phyloP scores from a whole-genome alignment of 2,797 vertebrate species.

The Cossypha polioptera region DNA sequence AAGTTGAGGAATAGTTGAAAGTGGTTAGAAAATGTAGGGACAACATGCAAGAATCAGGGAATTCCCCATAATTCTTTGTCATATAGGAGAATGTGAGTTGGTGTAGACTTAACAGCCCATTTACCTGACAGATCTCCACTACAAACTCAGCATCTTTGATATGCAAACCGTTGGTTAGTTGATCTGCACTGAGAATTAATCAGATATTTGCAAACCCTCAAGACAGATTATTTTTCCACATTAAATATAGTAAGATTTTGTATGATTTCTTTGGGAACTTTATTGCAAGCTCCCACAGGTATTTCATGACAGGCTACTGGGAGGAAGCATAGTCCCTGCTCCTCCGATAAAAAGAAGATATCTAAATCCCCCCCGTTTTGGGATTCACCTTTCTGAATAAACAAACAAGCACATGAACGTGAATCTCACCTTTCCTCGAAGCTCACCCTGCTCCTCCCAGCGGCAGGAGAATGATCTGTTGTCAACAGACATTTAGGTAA shows the following conservation, averaged over 20 bases:
- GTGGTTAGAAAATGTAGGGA: background rate
- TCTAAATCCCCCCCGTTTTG: accelerated
- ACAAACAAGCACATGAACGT: background rate
- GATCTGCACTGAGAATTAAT: background rate
- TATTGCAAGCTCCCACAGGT: background rate
- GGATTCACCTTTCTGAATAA: background rate
- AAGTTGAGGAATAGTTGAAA: background rate
- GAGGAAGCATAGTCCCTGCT: background rate
- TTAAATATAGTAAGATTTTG: background rate
- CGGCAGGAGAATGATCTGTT: background rate
- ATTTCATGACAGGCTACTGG: background rate
- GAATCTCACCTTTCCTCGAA: background rate
- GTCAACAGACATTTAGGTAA: background rate
- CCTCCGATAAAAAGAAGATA: background rate
- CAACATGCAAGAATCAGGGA: background rate
- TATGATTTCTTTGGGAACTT: background rate
- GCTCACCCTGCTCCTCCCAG: background rate
- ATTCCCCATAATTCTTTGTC: background rate
- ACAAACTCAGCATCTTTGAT: background rate
- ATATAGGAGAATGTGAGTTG: background rate
- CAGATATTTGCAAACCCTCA: background rate
- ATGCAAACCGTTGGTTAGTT: background rate
- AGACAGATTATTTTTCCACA: background rate
- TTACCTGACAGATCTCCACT: background rate
- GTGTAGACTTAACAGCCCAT: background rate